phyloP scores from a whole-genome alignment of 2,888 invertebrate species.

The Caenorhabditis imperialis region DNA sequence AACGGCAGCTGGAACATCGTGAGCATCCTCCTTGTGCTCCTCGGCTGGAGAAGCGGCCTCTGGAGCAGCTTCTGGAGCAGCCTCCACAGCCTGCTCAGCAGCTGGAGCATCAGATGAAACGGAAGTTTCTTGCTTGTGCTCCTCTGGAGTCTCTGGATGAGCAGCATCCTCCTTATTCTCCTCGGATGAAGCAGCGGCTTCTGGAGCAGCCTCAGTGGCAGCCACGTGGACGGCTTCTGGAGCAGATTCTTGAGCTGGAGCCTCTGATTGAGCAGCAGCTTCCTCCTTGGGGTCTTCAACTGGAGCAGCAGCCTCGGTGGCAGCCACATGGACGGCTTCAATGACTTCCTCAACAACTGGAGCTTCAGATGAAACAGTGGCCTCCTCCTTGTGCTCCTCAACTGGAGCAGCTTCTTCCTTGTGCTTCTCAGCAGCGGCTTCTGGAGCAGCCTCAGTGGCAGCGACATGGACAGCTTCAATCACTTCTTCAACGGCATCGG shows the following conservation, averaged over 20 bases:
- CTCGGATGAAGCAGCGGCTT: constrained; percentile 15
- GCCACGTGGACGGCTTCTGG: constrained; percentile 5
- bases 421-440: not conserved
- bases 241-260: constrained; percentile 9
- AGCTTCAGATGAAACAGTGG: not conserved
- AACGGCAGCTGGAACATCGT: not conserved
- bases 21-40: not conserved
- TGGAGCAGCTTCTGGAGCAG: constrained; percentile 2
- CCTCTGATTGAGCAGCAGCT: constrained; percentile 3
- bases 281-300: constrained; percentile 1
- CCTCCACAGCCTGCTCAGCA: not conserved
- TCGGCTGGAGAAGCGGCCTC: constrained; percentile 1
- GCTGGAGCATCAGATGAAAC: not conserved
- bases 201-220: constrained; percentile 4
- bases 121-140: too few species aligned
- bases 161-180: constrained; percentile 8
- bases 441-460: constrained; percentile 6
- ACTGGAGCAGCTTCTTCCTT: not conserved
- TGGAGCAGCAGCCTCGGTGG: constrained; percentile 5
- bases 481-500: constrained; percentile 3
- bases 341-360: not conserved
- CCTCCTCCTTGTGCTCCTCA: constrained; percentile 1
- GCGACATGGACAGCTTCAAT: not conserved
- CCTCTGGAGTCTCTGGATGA: not conserved
- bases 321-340: not conserved